Conservation (phyloP, 2,888 invertebrate species). For the Lagria hirta region DNA sequence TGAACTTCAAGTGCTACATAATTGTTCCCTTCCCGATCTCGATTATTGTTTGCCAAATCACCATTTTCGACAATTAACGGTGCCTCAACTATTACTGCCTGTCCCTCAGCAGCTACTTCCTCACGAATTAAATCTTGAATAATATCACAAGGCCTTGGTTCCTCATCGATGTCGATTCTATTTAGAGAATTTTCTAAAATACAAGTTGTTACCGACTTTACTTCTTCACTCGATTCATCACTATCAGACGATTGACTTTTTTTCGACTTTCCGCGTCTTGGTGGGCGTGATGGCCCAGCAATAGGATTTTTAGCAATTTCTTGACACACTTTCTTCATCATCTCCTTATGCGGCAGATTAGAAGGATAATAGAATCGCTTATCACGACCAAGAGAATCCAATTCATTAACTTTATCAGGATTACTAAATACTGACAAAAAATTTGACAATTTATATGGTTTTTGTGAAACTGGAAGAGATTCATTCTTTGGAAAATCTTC, state of each 20-base stretch:
- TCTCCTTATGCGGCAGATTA: conserved; percentile 17
- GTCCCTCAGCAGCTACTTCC: conserved; percentile 12
- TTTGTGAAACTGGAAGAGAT: too few relatives aligned
- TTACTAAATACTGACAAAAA: conserved; percentile 20
- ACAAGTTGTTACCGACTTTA: conserved; percentile 45
- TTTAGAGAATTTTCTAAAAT: conserved; percentile 46
- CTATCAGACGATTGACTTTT: conserved; percentile 28
- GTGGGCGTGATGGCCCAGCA: conserved; percentile 36
- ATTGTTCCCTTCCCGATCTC: conserved; percentile 57
- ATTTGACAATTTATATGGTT: conserved; percentile 17
- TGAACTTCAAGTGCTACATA: conserved; percentile 46
- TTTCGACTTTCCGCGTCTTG: conserved; percentile 34
- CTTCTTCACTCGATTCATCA: conserved; percentile 42
- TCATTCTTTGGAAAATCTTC: conserved; percentile 36
- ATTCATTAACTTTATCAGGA: conserved; percentile 39
- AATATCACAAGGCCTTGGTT: neutral
- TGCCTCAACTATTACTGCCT: conserved; percentile 10
- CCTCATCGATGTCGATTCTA: conserved; percentile 30
- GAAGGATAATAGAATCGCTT: conserved; percentile 16
- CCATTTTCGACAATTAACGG: conserved; percentile 55
- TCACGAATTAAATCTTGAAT: conserved; percentile 14
- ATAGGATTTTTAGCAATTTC: conserved; percentile 25
- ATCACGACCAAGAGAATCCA: conserved; percentile 35
- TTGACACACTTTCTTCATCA: conserved; percentile 22
- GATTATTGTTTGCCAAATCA: conserved; percentile 58